These are phyloP conservation scores for Drosophila subobscura DNA, from an alignment of 1,140 invertebrate genomes.

Conservation along the genomic window DNA sequence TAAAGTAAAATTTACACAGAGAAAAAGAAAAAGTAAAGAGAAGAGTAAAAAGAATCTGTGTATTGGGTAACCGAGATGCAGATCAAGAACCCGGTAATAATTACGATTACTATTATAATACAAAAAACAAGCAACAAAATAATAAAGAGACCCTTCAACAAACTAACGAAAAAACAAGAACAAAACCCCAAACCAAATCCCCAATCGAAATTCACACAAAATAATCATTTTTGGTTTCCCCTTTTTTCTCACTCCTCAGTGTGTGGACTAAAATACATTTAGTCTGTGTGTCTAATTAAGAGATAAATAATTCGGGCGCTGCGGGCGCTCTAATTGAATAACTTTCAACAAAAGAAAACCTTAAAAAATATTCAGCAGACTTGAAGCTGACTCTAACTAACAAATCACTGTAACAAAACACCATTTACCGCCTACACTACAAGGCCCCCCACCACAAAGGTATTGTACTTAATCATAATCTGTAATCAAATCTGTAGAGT, in stretches of 20 bases:
- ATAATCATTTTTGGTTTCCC: not conserved
- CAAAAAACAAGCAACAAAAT: conserved; percentile 44
- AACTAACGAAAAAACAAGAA: conserved; percentile 24
- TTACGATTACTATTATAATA: conserved; percentile 76
- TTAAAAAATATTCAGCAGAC: conserved; percentile 1
- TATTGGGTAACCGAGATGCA: conserved; percentile 44
- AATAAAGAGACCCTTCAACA: conserved; percentile 70
- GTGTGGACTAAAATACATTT: no score
- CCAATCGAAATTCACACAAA: conserved; percentile 2
- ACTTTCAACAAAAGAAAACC: not conserved
- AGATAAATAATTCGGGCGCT: no score
- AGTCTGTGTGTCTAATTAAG: no score
- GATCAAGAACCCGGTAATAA: conserved; percentile 65
- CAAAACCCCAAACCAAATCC: not conserved
- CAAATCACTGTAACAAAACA: conserved; percentile 60
- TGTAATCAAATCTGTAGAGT: conserved; percentile 35
- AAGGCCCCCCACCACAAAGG: conserved; percentile 15
- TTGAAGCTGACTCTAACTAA: conserved; percentile 4
- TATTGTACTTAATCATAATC: conserved; percentile 38
- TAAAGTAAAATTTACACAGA: conserved; percentile 40
- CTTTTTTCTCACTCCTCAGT: not conserved
- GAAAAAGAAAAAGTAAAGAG: not conserved
- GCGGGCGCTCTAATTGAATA: no score
- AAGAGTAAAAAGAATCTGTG: conserved; percentile 54
- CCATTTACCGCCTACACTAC: conserved; percentile 38